Evolutionary conservation across 1,140 invertebrate species (phyloP), one percentile per base, ranked within the genome.

Genomic region (Leucophenga varia): DNA sequence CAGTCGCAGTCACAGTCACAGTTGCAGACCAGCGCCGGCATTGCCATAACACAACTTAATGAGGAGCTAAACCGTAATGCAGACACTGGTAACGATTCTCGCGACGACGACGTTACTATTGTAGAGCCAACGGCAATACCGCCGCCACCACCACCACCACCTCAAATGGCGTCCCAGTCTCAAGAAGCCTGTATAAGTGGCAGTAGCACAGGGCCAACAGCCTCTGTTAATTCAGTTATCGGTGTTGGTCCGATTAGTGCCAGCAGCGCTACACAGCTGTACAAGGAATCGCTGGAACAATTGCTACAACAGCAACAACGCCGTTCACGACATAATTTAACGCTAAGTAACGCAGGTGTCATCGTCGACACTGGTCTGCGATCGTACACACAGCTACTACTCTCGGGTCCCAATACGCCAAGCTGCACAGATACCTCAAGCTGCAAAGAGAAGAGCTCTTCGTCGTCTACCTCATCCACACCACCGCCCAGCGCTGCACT

Each of bases 401-500:
- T 68, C 43, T 63, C 57, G 3, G 54, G 60, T 2, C 59, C 34
- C 14, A 47, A 37, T 39, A 61, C 53, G 16, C 49, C 40, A 43
- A 49, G 59, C 44, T 64, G 52, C 45, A 64, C 49, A 16, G 64
- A 61, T 43, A 55, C 57, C 10, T 57, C 54, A 46, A 44, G 21
- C 55, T 64, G 59, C 38, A 74, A 74, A 58, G 72, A 74, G 57
- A 74, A 74, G 65, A 72, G 72, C 67, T 74, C 72, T 49, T 75
- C 72, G 18, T 74, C 72, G 42, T 74, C 72, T 52, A 71, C 65
- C 48, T 74, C 72, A 41, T 74, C 72, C 37, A 71, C 72, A 36
- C 72, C 72, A 30, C 72, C 72, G 36, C 64, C 64, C 18, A 49
- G 52, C 34, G 47, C 61, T 3, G 37, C 61, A 12, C 47, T 70